These are phyloP conservation scores for Hydroisotoma schaefferi DNA, from an alignment of 2,888 invertebrate species.

Conservation along the genomic window DNA sequence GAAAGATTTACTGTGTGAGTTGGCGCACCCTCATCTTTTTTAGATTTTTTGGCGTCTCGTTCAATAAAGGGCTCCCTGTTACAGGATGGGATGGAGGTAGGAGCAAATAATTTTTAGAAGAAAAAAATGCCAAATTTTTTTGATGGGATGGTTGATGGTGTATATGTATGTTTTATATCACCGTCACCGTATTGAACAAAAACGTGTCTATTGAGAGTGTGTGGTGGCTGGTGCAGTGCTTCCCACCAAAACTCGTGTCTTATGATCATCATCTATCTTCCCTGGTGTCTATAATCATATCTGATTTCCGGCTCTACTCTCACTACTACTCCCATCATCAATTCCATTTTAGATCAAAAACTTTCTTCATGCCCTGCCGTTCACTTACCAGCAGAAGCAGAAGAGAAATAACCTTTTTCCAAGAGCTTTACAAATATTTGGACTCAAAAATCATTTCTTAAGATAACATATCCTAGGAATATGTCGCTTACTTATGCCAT, in stretches of 20 bases:
- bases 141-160: slow-evolving; percentile 7
- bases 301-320: slow-evolving; percentile 5
- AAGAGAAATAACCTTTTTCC: too few relatives aligned
- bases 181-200: too few relatives aligned
- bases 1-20: background rate
- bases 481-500: too few relatives aligned
- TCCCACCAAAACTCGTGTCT: background rate
- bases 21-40: background rate
- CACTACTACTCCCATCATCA: background rate
- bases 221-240: slow-evolving; percentile 3
- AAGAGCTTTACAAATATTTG: slow-evolving; percentile 4
- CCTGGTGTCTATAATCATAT: background rate
- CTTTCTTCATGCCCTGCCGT: slow-evolving; percentile 1
- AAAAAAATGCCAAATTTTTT: slow-evolving; percentile 1
- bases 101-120: too few relatives aligned
- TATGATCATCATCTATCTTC: background rate
- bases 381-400: background rate
- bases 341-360: background rate
- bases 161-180: too few relatives aligned
- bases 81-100: too few relatives aligned
- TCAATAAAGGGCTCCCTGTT: too few relatives aligned
- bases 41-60: too few relatives aligned
- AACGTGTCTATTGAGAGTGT: background rate
- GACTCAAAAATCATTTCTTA: slow-evolving; percentile 1
- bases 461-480: too few relatives aligned